These are phyloP conservation scores for Leptinotarsa texana DNA, from an alignment of 1,140 invertebrate genomes.

Conservation along the genomic window DNA sequence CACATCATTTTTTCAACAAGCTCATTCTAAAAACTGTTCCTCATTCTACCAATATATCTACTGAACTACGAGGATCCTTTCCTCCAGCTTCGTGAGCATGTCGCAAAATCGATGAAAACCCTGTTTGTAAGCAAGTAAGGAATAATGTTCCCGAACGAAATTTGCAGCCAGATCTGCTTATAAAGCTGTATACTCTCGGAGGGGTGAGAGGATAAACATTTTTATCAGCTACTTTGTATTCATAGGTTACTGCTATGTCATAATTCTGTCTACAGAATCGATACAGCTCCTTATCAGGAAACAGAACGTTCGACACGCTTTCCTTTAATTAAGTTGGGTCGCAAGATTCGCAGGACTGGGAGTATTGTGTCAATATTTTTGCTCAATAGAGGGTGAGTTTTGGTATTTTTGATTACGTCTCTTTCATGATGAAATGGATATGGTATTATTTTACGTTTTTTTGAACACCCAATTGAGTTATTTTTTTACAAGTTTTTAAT, in stretches of 20 bases:
- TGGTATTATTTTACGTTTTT: no score
- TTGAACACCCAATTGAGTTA: no score
- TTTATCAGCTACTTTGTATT: constrained; percentile 56
- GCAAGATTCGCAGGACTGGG: constrained; percentile 3
- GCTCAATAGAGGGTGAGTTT: not conserved
- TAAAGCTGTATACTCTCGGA: constrained; percentile 30
- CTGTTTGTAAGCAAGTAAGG: constrained; percentile 39
- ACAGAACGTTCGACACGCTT: constrained; percentile 46
- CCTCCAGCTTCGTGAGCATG: not conserved
- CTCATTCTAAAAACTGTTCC: no score
- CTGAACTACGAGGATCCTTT: not conserved
- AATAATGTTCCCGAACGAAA: constrained; percentile 42
- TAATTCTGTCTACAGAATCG: constrained; percentile 47
- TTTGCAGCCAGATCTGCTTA: constrained; percentile 41
- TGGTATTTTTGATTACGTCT: not conserved
- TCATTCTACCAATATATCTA: no score
- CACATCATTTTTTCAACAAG: no score
- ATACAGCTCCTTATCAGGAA: constrained; percentile 45
- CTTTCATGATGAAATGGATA: no score
- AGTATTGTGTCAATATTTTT: constrained; percentile 50
- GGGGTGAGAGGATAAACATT: constrained; percentile 53
- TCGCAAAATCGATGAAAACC: constrained; percentile 15
- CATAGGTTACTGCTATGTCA: constrained; percentile 54
- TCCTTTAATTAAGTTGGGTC: constrained; percentile 50
- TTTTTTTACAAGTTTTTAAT: no score